These are phyloP conservation scores for Dysidea cf. avara DNA, from an alignment of 37 sponge, comb jelly and placozoan genomes.

Conservation along the genomic window DNA sequence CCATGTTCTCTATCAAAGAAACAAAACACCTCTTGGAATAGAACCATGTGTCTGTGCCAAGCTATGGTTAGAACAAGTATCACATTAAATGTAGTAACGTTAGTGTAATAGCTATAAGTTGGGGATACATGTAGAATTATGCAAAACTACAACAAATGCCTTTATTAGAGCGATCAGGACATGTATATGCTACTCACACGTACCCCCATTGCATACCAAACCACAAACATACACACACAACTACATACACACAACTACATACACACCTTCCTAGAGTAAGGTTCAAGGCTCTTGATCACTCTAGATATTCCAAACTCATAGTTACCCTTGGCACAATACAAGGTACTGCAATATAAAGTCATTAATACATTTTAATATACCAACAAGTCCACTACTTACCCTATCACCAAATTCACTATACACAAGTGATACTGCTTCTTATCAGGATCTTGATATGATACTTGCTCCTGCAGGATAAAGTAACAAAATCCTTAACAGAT, in stretches of 20 bases:
- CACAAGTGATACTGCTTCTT: slow-evolving; percentile 94
- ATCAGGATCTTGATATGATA: slow-evolving; percentile 94
- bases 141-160: no score
- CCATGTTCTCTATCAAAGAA: slow-evolving; percentile 94
- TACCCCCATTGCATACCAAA: not conserved
- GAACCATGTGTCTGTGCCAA: slow-evolving; percentile 99
- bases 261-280: slow-evolving; percentile 92
- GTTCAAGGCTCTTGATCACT: slow-evolving; percentile 96
- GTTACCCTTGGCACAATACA: slow-evolving; percentile 98
- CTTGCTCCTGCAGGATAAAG: slow-evolving; percentile 61
- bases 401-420: slow-evolving; percentile 98
- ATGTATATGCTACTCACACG: not conserved
- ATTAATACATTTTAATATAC: not conserved
- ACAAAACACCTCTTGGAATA: slow-evolving; percentile 94
- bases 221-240: not conserved
- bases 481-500: not conserved
- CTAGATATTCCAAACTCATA: slow-evolving; percentile 97
- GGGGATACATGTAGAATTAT: no score
- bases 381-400: slow-evolving; percentile 29
- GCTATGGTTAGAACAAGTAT: slow-evolving; percentile 21
- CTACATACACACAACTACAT: not conserved
- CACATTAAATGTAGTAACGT: not conserved
- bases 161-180: no score
- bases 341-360: slow-evolving; percentile 47
- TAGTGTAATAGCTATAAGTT: no score